Evolutionary conservation across 2,888 invertebrate genomes (phyloP), one percentile per base, ranked within the genome.

Genomic region (Hypercompe scribonia): DNA sequence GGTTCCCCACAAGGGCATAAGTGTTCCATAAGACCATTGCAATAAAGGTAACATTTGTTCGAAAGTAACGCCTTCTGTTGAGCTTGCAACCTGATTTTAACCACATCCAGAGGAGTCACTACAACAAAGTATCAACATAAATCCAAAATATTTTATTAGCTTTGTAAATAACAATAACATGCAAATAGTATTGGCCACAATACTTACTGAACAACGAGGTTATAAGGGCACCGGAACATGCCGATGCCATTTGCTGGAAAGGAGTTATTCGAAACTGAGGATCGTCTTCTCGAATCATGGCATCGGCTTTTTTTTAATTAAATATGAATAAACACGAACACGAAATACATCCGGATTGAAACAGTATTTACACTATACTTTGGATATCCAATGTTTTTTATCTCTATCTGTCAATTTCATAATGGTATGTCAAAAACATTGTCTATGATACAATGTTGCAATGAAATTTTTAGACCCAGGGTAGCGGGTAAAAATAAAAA

Each of bases 41-140:
- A 99, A 92, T 99, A 99, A 13, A 99, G 94, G 90, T 98, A 99
- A 92, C 99, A 99, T 92, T 98, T 98, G 82, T 98, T 98, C 15
- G 97, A 97, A 10, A 97, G 93, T 83, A 98, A 90, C 0, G 97
- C 97, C 86, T 98, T 98, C 88, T 98, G 98, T 92, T 99, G 99
- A 4, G 98, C 97, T 95, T 99, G 99, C 63, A 99, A 96, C 68
- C 99, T 97, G 78, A 99, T 99, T 96, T 99, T 99, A 0, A 99
- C 98, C n/a, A 99, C 99, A 96, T 99, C 99, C 82, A 99, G 95
- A 0, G 99, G 99, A 0, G 99, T 99, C 95, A 99, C 99, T 99
- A 92, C 54, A 96, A 96, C 84, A 31, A 74, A 18, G 73, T 11
- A 71, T 15, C 61, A 66, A 68, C 75, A 28, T 42, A 46, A 36